Conservation (phyloP, 2,113 vertebrate species). For the Pseudorhombus dupliciocellatus region DNA sequence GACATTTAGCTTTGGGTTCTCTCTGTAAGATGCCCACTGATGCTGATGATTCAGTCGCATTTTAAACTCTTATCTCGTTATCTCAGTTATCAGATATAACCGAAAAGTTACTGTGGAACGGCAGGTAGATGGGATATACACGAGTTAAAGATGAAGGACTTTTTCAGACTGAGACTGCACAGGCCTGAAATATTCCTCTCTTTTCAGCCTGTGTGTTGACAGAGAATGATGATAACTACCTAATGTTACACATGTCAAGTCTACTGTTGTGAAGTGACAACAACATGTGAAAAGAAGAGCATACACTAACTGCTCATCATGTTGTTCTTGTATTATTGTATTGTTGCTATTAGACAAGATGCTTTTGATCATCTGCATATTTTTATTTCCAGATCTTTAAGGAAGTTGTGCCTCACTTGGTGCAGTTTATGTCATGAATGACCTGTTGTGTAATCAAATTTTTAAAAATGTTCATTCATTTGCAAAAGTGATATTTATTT, state of each 20-base stretch:
- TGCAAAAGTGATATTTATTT: neutral
- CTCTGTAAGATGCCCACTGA: neutral
- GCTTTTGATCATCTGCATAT: too few relatives aligned
- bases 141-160: neutral
- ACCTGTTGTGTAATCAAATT: neutral
- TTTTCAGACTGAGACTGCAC: slow-evolving; percentile 2
- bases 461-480: too few relatives aligned
- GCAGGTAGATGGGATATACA: neutral
- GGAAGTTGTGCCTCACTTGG: neutral
- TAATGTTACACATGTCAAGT: neutral
- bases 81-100: neutral
- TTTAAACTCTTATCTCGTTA: neutral
- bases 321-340: too few relatives aligned
- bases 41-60: too few relatives aligned
- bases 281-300: neutral
- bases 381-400: too few relatives aligned
- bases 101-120: neutral
- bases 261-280: neutral
- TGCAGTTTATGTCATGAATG: neutral
- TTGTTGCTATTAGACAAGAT: too few relatives aligned
- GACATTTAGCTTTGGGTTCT: neutral
- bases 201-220: slow-evolving; percentile 31
- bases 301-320: too few relatives aligned
- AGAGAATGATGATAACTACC: slow-evolving; percentile 31
- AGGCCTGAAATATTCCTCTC: neutral